A percentile compares a stretch with the other conserved stretches of the same genome.
These are phyloP conservation scores for Globia sparganii DNA, from an alignment of 2,888 invertebrate genomes.

Conservation along the genomic window DNA sequence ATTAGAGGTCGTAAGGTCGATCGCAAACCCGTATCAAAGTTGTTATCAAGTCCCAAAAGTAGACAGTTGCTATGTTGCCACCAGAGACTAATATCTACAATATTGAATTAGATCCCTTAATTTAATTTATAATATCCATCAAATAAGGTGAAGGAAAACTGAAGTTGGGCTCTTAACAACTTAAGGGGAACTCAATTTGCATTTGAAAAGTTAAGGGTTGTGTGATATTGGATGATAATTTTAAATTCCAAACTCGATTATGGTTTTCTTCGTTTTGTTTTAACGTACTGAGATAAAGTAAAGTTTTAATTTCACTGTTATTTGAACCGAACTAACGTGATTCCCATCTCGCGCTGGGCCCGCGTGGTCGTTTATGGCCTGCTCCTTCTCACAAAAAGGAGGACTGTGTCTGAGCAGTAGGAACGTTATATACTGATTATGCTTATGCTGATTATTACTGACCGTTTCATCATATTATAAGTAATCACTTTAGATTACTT, in stretches of 20 bases:
- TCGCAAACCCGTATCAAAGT: conserved; percentile 22
- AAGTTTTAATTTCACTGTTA: conserved; percentile 26
- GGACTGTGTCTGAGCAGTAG: neutral
- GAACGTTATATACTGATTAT: neutral
- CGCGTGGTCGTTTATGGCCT: neutral
- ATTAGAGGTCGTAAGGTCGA: conserved; percentile 4
- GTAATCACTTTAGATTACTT: too few relatives aligned
- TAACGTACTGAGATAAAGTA: conserved; percentile 19
- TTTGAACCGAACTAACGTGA: neutral
- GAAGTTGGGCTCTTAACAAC: conserved; percentile 61
- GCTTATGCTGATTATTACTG: too few relatives aligned
- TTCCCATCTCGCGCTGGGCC: neutral
- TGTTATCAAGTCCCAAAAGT: conserved; percentile 15
- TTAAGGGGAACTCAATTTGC: conserved; percentile 58
- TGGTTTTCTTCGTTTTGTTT: conserved; percentile 41
- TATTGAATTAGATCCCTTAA: conserved; percentile 42
- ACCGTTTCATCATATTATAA: too few relatives aligned
- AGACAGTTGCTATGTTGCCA: conserved; percentile 32
- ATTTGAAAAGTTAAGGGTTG: conserved; percentile 55
- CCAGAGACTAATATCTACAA: conserved; percentile 23
- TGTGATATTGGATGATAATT: conserved; percentile 54
- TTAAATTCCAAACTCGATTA: conserved; percentile 56
- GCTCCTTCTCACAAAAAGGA: neutral
- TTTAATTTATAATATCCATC: conserved; percentile 60
- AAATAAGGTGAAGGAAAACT: conserved; percentile 59